These are phyloP conservation scores for Octopus sinensis DNA, from an alignment of 1,140 invertebrate species.

Conservation along the genomic window DNA sequence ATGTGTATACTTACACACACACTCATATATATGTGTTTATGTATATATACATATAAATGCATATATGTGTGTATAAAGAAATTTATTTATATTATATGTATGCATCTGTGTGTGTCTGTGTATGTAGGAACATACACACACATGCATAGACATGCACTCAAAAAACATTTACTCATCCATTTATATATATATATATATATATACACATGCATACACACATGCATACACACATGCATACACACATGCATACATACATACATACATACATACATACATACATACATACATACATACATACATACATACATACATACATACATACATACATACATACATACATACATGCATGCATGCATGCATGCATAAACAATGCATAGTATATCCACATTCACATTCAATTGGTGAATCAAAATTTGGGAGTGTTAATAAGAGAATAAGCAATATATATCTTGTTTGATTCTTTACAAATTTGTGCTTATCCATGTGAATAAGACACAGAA, in stretches of 20 bases:
- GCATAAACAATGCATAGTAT: not conserved
- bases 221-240: not conserved
- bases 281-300: not conserved
- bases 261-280: conserved; percentile 12
- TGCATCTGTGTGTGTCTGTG: not conserved
- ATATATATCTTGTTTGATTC: too few relatives aligned
- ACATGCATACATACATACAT: conserved; percentile 17
- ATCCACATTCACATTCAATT: too few relatives aligned
- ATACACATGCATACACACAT: not conserved
- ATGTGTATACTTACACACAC: not conserved
- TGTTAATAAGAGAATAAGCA: too few relatives aligned
- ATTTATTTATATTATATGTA: conserved; percentile 3
- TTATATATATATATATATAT: not conserved
- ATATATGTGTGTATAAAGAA: conserved; percentile 3
- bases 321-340: not conserved
- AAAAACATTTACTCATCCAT: not conserved
- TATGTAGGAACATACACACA: not conserved
- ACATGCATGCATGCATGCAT: not conserved
- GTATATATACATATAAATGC: not conserved
- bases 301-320: not conserved
- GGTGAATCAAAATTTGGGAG: too few relatives aligned
- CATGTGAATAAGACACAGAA: too few relatives aligned
- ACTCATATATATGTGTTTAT: not conserved
- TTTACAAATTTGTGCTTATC: too few relatives aligned
- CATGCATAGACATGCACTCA: not conserved